Base-by-base conservation (phyloP, 2,888 invertebrate species). In the Drepana falcataria region DNA sequence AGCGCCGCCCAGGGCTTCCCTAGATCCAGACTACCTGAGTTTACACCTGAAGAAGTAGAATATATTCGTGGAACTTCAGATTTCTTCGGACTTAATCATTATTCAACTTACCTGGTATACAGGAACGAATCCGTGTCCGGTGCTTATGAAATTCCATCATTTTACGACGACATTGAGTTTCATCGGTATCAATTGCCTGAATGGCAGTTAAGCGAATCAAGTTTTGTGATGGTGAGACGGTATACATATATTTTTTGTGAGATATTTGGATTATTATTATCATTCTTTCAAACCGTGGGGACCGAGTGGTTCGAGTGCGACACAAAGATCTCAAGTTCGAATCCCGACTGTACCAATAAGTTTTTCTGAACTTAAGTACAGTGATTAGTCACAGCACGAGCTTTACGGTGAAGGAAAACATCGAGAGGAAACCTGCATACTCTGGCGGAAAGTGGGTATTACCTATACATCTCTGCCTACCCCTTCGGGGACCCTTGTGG, bases 21-120 rank as follows among this genome's bases (percentile, higher is more conserved):
- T 0, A 75, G 85, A 52, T 93, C 94, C 0, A 88, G 94, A 55
- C 73, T 95, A 35, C 94, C 94, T 0, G 79, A 81, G 63, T 92
- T 94, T 55, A 92, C 92, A 2, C 56, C 74, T 0, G 90, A 93
- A 52, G 94, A 95, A 88, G 87, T 94, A 2, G 78, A 87, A 48
- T 86, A 87, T 53, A 89, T 95, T 21, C 87, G 82, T 7, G 93
- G 90, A 44, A 69, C 75, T 0, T 91, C 93, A 0, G 96, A 96
- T 71, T 95, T 94, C 79, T 92, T 95, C 58, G 95, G 94, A 6
- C 75, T 95, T 4, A 95, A 95, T 66, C 92, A 94, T 59, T 96
- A 96, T 75, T 92, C 93, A 0, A 82, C 92, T 4, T 72, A 71
- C 56, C 66, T 92, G 49, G 83, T 80, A 1, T 89, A 86, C 5